Evolutionary conservation across 2,797 vertebrate species (phyloP), one percentile per base, ranked within the genome.

Genomic region (Acrossocheilus wenchowensis): DNA sequence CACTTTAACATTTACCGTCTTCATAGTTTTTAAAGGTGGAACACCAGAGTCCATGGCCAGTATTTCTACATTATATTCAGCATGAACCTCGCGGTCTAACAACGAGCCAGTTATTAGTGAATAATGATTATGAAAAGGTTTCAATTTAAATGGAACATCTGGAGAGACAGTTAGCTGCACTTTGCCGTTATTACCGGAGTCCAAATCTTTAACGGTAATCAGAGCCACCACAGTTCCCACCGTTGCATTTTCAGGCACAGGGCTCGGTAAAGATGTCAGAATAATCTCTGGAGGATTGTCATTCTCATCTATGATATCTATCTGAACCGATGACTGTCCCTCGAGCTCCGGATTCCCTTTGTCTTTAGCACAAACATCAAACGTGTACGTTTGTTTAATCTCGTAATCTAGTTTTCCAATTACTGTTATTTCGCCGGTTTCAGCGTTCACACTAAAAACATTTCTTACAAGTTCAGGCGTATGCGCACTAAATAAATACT

Each of bases 261-360:
- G 90, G 54, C 92, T 93, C 19, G 87, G 92, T 80, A 93, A 91
- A 80, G 95, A 95, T 23, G 93, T 95, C 11, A 95, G 50, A 71
- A 86, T 87, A 19, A 95, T 93, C 78, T 94, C 94, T 0, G 95
- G 95, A 8, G 92, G 87, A 0, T 95, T 95, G 88, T 95, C 95
- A 0, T 95, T 95, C 66, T 94, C 93, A 72, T 95, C 94, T 0
- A 91, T 85, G 66, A 96, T 77, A 78, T 95, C 92, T 43, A 93
- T 91, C 86, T 94, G 93, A 84, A 94, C 91, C 0, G 93, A 94
- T 73, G 93, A 93, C 81, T 94, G 93, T 45, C 93, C 92, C 87
- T 94, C 92, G 52, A 93, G n/a, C 8, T 62, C 81, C 6, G 89
- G 93, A 0, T 88, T 93, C 4, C 93, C 92, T 91, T 93, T 93